Base-by-base conservation (phyloP, 2,888 invertebrate species). In the Perdita meconis region DNA sequence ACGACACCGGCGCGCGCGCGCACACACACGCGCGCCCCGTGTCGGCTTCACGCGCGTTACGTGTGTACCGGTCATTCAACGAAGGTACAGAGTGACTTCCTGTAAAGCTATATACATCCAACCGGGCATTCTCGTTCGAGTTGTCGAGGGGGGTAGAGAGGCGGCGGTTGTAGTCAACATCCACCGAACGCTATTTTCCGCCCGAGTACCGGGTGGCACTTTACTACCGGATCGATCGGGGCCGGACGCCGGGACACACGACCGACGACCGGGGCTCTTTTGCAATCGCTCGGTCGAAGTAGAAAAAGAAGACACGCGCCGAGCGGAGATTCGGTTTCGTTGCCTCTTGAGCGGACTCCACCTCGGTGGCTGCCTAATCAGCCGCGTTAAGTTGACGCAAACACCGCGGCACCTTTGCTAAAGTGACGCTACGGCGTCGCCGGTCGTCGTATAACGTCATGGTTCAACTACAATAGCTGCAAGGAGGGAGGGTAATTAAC, bases 71-170 rank as follows among this genome's bases (percentile, higher is more conserved):
- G 85, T 84, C 87, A 85, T 87, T 87, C 83, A 83, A 82, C 87
- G 84, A 82, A 88, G 84, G 84, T 80, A 86, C 81, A 82, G 86
- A 84, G 84, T 84, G 84, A 87, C 89, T 89, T 89, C 86, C 89
- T 85, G 88, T 83, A 84, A 85, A 82, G 85, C 83, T 88, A 83
- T 85, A 80, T 86, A 88, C 84, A 84, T 83, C 81, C 76, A 81
- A 84, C 81, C 85, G 74, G 77, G 79, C 86, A 82, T 84, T 83
- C 85, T 85, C 83, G 85, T 85, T 84, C 82, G 80, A 85, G 82
- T 86, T 84, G 85, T 85, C 86, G 86, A 86, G 83, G 85, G n/a
- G 86, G 84, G 75, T 64, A 38, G 72, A 75, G 78, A 69, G 64
- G 47, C 47, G 8, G 47, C 77, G 77, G 81, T 82, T 76, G 83